phyloP scores from a whole-genome alignment of 2,888 invertebrate genomes.

The Nomada ruficornis region DNA sequence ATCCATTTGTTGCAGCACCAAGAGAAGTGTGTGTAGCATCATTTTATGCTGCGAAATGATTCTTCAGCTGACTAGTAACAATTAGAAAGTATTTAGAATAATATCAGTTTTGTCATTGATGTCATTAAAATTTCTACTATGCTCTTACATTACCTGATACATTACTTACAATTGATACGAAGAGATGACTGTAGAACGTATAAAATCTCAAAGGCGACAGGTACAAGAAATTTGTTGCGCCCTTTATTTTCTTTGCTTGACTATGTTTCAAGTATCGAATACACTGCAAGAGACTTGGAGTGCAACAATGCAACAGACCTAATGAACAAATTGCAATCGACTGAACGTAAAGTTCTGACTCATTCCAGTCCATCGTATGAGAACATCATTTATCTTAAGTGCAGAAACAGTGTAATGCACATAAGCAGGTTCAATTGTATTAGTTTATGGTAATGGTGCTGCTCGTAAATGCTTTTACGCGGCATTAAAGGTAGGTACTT shows the following conservation, averaged over 20 bases:
- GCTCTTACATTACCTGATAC: too few relatives aligned
- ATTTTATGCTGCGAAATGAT: not conserved
- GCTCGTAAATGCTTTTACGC: not conserved
- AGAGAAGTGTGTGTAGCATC: conserved; percentile 3
- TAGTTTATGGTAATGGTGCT: not conserved
- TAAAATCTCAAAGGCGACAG: too few relatives aligned
- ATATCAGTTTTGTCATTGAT: too few relatives aligned
- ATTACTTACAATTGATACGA: too few relatives aligned
- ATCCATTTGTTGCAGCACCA: conserved; percentile 11
- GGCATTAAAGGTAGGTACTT: not conserved
- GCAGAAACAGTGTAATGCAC: not conserved
- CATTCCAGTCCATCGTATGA: not conserved
- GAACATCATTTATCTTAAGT: conserved; percentile 15
- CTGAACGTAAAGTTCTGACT: conserved; percentile 1
- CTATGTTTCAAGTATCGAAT: not conserved
- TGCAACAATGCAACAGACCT: too few relatives aligned
- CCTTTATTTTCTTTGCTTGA: not conserved
- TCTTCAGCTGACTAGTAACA: too few relatives aligned
- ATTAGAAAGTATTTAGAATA: too few relatives aligned
- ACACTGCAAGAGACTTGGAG: not conserved
- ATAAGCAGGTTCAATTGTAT: not conserved
- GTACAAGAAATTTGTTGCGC: too few relatives aligned
- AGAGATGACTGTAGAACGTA: too few relatives aligned
- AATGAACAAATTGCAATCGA: not conserved
- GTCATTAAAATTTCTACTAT: too few relatives aligned